Percentiles rank a stretch among this genome's conserved stretches.
Conservation (phyloP, 2,888 invertebrate species). For the Criorhina ranunculi region DNA sequence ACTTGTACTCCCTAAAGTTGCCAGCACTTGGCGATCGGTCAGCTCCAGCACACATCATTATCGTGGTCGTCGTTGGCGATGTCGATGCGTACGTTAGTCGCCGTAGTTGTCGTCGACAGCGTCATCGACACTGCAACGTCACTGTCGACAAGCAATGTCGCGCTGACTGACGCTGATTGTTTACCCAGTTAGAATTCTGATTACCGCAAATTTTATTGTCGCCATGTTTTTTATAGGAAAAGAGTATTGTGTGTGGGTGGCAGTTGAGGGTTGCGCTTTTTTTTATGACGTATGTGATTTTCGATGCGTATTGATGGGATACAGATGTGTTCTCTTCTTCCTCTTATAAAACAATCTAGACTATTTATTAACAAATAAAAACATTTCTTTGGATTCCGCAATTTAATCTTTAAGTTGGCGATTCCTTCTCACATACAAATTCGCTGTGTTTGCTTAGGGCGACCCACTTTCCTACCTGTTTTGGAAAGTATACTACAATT, state of each 20-base stretch:
- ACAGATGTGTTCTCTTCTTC: too few species aligned
- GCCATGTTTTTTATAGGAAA: constrained; percentile 54
- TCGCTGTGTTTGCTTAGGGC: too few species aligned
- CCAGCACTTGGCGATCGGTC: constrained; percentile 50
- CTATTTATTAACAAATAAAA: too few species aligned
- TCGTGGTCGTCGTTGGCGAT: constrained; percentile 35
- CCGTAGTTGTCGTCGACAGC: constrained; percentile 40
- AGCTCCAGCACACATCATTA: constrained; percentile 34
- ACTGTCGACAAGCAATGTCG: constrained; percentile 58
- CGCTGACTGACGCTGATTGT: constrained; percentile 65
- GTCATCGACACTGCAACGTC: constrained; percentile 53
- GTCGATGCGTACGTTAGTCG: constrained; percentile 26
- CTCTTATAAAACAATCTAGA: too few species aligned
- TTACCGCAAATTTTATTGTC: constrained; percentile 35
- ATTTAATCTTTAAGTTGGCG: too few species aligned
- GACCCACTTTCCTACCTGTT: too few species aligned
- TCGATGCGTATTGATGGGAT: constrained; percentile 4
- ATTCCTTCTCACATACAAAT: too few species aligned
- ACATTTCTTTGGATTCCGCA: too few species aligned
- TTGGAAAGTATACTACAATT: too few species aligned
- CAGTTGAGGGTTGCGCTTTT: constrained; percentile 7
- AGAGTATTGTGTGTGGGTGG: constrained; percentile 24
- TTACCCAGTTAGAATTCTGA: constrained; percentile 60
- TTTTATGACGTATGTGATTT: constrained; percentile 29
- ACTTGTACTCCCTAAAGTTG: constrained; percentile 24